Percentiles rank a stretch among this genome's conserved stretches.
Conservation (phyloP, 2,888 invertebrate species). For the Psococerastis gibbosa region DNA sequence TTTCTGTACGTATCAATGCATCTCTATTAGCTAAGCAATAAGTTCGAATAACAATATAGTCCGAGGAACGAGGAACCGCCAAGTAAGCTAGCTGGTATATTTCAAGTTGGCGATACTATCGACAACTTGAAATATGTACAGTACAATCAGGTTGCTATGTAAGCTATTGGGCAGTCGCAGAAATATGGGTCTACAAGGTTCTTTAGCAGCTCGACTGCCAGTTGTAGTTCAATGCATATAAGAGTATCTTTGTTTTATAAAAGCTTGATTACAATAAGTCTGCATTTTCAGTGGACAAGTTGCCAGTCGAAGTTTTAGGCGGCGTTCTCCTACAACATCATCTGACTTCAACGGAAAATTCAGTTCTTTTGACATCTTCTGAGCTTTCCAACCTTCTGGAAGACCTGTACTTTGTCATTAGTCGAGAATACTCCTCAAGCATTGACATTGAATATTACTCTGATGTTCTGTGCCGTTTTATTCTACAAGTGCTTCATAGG, state of each 20-base stretch:
- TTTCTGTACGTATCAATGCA: constrained; percentile 37
- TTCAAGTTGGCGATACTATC: too few relatives aligned
- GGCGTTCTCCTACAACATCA: constrained; percentile 54
- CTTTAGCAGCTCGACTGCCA: too few relatives aligned
- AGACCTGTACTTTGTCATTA: constrained; percentile 53
- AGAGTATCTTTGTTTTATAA: constrained; percentile 13
- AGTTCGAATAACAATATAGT: too few relatives aligned
- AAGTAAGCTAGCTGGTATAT: too few relatives aligned
- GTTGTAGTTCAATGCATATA: background rate
- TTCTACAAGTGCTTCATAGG: constrained; percentile 49
- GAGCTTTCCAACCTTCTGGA: constrained; percentile 52
- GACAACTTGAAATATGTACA: too few relatives aligned
- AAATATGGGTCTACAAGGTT: too few relatives aligned
- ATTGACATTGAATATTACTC: constrained; percentile 38
- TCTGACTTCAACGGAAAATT: constrained; percentile 46
- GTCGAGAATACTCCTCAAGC: constrained; percentile 40
- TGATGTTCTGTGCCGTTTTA: constrained; percentile 42
- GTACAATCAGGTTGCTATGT: too few relatives aligned
- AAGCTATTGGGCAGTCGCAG: too few relatives aligned
- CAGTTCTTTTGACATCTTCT: constrained; percentile 40
- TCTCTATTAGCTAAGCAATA: too few relatives aligned
- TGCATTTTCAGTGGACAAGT: constrained; percentile 28
- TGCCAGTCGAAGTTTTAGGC: constrained; percentile 36
- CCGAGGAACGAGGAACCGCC: too few relatives aligned
- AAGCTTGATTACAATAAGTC: constrained; percentile 11